phyloP scores from a whole-genome alignment of 2,888 invertebrate species.

The Hemaris fuciformis region DNA sequence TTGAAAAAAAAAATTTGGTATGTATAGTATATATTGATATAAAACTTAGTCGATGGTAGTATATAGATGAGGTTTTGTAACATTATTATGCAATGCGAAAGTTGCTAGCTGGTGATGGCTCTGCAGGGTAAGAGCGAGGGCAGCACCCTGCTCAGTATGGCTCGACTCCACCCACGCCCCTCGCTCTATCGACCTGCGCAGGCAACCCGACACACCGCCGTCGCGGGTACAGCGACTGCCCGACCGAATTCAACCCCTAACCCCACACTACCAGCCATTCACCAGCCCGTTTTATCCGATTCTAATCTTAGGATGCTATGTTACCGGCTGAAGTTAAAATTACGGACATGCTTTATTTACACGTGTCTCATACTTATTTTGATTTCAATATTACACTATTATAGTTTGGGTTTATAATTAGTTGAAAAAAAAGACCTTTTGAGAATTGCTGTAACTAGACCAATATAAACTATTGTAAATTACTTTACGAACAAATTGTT shows the following conservation, averaged over 20 bases:
- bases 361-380: background rate
- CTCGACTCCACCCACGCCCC: conserved; percentile 68
- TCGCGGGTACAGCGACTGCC: conserved; percentile 52
- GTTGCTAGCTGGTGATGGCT: conserved; percentile 41
- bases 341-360: background rate
- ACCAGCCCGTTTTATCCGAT: conserved; percentile 34
- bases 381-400: background rate
- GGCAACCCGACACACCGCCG: conserved; percentile 52
- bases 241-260: conserved; percentile 49
- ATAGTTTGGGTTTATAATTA: background rate
- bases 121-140: conserved; percentile 73
- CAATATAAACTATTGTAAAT: too few relatives aligned
- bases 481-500: too few relatives aligned
- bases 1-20: background rate
- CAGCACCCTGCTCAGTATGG: conserved; percentile 66
- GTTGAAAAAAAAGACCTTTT: too few relatives aligned
- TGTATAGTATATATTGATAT: background rate
- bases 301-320: conserved; percentile 1
- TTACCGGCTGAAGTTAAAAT: background rate
- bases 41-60: background rate
- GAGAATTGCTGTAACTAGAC: too few relatives aligned
- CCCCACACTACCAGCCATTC: conserved; percentile 31
- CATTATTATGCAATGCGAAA: conserved; percentile 64
- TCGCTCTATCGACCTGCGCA: conserved; percentile 79
- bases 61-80: conserved; percentile 48